Percentiles rank a stretch among this genome's conserved stretches.
These are phyloP conservation scores for Uromys caudimaculatus DNA, from an alignment of 2,797 vertebrate species.

Conservation along the genomic window DNA sequence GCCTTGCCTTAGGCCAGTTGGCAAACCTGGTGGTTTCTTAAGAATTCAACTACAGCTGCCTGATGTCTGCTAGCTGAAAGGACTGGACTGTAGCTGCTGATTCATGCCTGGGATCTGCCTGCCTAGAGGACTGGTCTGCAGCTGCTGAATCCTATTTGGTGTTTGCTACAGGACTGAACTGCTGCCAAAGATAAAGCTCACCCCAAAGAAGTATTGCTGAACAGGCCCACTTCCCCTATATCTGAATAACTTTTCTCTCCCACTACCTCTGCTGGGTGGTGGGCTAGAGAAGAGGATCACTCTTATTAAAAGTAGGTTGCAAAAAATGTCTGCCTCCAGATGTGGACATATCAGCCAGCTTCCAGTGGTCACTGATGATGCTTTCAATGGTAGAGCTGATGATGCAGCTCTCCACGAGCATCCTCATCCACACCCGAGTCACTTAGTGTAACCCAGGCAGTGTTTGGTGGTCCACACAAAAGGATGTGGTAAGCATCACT, in stretches of 20 bases:
- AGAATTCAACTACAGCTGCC: neutral
- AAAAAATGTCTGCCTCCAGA: no score
- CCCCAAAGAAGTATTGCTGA: neutral
- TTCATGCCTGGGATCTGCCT: neutral
- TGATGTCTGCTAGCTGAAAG: neutral
- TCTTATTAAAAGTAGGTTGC: neutral
- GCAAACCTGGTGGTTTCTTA: neutral
- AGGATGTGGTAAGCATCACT: no score
- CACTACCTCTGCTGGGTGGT: neutral
- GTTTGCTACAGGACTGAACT: neutral
- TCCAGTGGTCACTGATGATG: neutral
- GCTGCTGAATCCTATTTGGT: neutral
- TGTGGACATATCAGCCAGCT: neutral
- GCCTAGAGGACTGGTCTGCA: neutral
- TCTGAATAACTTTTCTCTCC: neutral
- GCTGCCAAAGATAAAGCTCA: neutral
- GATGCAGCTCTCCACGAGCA: neutral
- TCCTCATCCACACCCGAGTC: neutral
- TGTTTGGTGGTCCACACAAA: accelerated
- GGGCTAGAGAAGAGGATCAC: neutral
- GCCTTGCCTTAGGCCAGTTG: neutral
- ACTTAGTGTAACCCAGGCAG: no score
- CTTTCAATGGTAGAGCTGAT: neutral
- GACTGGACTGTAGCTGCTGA: neutral
- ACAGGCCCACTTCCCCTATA: neutral